Percentiles rank a stretch among this genome's conserved stretches.
phyloP scores from a whole-genome alignment of 1,140 invertebrate species.

The Condylostylus longicornis region DNA sequence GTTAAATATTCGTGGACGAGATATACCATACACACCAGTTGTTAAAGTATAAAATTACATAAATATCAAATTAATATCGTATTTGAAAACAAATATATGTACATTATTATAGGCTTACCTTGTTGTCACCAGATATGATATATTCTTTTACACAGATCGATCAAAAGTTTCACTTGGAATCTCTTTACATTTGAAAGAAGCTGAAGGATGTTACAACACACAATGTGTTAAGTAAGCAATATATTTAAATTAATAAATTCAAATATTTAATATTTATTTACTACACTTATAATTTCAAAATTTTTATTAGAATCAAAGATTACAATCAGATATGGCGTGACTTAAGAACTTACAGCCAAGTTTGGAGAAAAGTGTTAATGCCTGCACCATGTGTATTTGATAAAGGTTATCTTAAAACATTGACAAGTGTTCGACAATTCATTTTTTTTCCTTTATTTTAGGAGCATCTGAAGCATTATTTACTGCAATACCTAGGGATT shows the following conservation, averaged over 20 bases:
- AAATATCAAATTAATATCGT: too few relatives aligned
- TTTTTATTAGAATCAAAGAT: constrained; percentile 43
- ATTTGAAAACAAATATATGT: not conserved
- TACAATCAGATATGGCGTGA: constrained; percentile 56
- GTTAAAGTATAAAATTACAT: constrained; percentile 34
- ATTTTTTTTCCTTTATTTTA: too few relatives aligned
- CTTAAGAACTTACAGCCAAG: constrained; percentile 46
- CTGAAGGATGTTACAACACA: constrained; percentile 42
- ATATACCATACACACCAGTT: constrained; percentile 78
- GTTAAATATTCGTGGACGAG: constrained; percentile 84
- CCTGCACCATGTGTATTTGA: constrained; percentile 54
- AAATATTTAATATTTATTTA: not conserved
- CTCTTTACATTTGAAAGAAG: constrained; percentile 39
- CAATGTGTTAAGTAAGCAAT: constrained; percentile 48
- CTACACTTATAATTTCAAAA: not conserved
- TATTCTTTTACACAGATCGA: constrained; percentile 46
- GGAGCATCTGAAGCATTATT: constrained; percentile 62
- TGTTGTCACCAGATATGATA: constrained; percentile 45
- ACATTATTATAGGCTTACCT: constrained; percentile 42
- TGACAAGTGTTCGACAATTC: too few relatives aligned
- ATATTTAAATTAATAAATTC: constrained; percentile 3
- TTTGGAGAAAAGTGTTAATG: constrained; percentile 51
- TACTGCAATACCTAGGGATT: constrained; percentile 42
- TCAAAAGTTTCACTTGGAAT: constrained; percentile 41
- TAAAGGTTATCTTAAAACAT: too few relatives aligned